These are phyloP conservation scores for Euphonia xanthogaster DNA, from an alignment of 2,797 vertebrate species.

Conservation along the genomic window DNA sequence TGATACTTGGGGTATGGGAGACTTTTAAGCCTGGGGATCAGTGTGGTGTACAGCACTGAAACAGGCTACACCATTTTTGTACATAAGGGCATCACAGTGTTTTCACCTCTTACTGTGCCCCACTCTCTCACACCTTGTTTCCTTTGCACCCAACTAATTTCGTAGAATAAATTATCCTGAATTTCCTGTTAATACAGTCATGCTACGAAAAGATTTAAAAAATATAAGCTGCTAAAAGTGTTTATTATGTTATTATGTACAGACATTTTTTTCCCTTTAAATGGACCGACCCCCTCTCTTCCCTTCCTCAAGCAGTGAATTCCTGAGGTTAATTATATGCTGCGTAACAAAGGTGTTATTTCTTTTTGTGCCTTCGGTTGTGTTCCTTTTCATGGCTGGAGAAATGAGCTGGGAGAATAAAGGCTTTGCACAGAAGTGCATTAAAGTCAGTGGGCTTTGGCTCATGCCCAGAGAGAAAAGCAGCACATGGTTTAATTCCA, in stretches of 20 bases:
- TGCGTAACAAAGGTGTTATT: constrained; percentile 23
- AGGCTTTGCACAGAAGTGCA: constrained; percentile 42
- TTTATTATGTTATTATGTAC: constrained; percentile 33
- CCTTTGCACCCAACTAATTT: neutral
- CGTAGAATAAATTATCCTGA: neutral
- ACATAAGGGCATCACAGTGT: neutral
- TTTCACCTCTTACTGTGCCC: neutral
- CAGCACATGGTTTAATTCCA: constrained; percentile 20
- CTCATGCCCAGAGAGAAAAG: constrained; percentile 37
- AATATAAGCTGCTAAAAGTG: neutral
- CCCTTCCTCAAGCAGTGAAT: constrained; percentile 33
- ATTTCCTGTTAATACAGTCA: neutral
- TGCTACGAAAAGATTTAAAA: neutral
- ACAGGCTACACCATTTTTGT: neutral
- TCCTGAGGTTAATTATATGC: constrained; percentile 52
- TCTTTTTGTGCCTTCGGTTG: constrained; percentile 12
- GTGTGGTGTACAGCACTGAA: neutral
- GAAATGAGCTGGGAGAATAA: constrained; percentile 46
- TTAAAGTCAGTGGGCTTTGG: constrained; percentile 59
- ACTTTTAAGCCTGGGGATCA: neutral
- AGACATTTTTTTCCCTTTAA: neutral
- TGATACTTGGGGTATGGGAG: neutral
- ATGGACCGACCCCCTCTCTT: neutral
- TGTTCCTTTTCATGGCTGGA: constrained; percentile 47
- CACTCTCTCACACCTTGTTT: neutral